phyloP scores from a whole-genome alignment of 2,113 vertebrate genomes.

The Scalopus aquaticus region DNA sequence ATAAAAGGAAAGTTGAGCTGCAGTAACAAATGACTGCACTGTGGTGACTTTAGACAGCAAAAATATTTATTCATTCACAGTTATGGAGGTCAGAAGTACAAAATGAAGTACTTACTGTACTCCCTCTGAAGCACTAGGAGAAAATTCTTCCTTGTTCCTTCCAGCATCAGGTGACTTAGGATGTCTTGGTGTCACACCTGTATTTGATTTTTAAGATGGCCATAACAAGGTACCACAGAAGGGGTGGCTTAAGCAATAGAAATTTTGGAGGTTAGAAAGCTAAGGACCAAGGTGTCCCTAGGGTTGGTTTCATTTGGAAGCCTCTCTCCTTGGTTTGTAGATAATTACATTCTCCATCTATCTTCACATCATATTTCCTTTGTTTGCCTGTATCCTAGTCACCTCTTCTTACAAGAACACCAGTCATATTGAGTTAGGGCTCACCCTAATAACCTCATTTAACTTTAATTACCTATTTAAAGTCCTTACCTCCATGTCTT shows the following conservation, averaged over 20 bases:
- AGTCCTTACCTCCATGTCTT: not conserved
- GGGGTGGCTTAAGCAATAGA: not conserved
- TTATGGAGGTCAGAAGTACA: not conserved
- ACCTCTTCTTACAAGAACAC: not conserved
- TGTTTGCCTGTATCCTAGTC: not conserved
- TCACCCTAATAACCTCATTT: not conserved
- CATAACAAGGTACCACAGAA: not conserved
- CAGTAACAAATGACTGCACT: not conserved
- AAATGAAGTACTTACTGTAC: not conserved
- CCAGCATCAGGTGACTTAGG: not conserved
- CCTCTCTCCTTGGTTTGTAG: not conserved
- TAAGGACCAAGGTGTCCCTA: not conserved
- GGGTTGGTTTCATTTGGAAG: not conserved
- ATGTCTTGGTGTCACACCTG: not conserved
- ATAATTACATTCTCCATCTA: not conserved
- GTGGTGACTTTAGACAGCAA: not conserved
- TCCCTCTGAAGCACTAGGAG: not conserved
- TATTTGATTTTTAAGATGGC: not conserved
- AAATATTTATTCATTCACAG: not conserved
- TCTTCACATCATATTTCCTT: not conserved
- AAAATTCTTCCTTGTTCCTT: not conserved
- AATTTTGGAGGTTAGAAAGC: not conserved
- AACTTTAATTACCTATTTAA: not conserved
- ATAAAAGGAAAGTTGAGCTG: not conserved
- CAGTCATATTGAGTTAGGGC: not conserved